Evolutionary conservation across 2,797 vertebrate genomes (phyloP).

Genomic region (Hoplostethus mediterraneus): DNA sequence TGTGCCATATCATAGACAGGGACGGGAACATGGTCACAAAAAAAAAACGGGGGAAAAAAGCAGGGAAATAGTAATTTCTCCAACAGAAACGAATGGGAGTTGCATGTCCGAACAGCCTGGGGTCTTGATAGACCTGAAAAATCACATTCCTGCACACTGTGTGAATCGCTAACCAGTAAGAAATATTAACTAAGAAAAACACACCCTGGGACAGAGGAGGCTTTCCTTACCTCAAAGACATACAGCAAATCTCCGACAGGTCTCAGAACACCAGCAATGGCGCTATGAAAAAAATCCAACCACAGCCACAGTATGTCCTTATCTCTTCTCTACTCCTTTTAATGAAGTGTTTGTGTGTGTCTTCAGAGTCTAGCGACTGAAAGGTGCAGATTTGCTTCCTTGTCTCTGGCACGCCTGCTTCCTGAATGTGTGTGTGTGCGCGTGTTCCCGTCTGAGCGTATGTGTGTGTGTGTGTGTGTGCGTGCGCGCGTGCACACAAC

Average conservation of each 20-base stretch:
- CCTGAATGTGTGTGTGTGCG: conserved; percentile 47
- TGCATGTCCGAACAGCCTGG: conserved; percentile 32
- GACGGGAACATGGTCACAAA: conserved; percentile 2
- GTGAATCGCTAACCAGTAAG: conserved; percentile 24
- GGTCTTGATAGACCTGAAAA: conserved; percentile 39
- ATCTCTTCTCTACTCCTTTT: conserved; percentile 20
- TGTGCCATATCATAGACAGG: neutral
- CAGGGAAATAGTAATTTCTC: conserved; percentile 21
- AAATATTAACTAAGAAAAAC: conserved; percentile 56
- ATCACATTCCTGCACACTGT: conserved; percentile 55
- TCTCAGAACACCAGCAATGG: conserved; percentile 40
- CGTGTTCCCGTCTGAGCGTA: conserved; percentile 18
- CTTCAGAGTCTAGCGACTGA: conserved; percentile 28
- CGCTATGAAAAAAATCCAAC: conserved; percentile 48
- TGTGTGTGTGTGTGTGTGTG: conserved; percentile 15
- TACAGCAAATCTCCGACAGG: conserved; percentile 38
- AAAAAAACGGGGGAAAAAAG: neutral
- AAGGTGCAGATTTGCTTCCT: conserved; percentile 40
- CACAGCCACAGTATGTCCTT: conserved; percentile 28
- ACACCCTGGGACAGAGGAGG: conserved; percentile 22
- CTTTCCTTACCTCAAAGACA: conserved; percentile 71
- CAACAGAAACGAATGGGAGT: conserved; percentile 4
- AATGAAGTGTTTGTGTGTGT: neutral
- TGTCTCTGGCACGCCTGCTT: conserved; percentile 54
- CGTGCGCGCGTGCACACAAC: conserved; percentile 42